These are phyloP conservation scores for Stenolophus ochropezus DNA, from an alignment of 2,888 invertebrate species.

Conservation along the genomic window DNA sequence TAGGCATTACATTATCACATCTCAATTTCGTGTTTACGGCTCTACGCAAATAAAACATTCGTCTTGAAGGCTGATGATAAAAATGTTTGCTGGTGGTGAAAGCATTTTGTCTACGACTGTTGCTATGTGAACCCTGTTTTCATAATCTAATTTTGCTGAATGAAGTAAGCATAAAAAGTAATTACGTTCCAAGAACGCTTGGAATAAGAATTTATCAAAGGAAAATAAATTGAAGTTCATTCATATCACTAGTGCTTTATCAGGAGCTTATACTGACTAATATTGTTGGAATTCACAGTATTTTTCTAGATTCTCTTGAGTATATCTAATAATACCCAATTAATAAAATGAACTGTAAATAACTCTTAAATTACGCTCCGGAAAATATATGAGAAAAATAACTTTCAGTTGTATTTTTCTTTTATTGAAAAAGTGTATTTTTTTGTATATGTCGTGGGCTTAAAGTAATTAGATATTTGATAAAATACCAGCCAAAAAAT, in stretches of 20 bases:
- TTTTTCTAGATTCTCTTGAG: not conserved
- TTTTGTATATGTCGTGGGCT: no score
- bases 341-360: not conserved
- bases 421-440: no score
- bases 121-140: constrained; percentile 10
- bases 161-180: not conserved
- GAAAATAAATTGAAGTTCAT: constrained; percentile 35
- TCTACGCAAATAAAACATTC: constrained; percentile 1
- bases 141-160: constrained; percentile 6
- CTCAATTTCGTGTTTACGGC: constrained; percentile 16
- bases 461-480: no score
- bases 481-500: no score
- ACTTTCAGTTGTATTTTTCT: no score
- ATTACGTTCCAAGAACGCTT: constrained; percentile 14
- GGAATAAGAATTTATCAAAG: constrained; percentile 10
- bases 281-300: not conserved
- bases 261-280: not conserved
- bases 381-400: not conserved
- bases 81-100: constrained; percentile 23
- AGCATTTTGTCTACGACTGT: constrained; percentile 18
- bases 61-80: constrained; percentile 25
- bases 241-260: not conserved
- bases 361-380: not conserved
- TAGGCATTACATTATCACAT: not conserved
- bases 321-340: not conserved